These are phyloP conservation scores for Apamea crenata DNA, from an alignment of 2,888 invertebrate genomes.

Conservation along the genomic window DNA sequence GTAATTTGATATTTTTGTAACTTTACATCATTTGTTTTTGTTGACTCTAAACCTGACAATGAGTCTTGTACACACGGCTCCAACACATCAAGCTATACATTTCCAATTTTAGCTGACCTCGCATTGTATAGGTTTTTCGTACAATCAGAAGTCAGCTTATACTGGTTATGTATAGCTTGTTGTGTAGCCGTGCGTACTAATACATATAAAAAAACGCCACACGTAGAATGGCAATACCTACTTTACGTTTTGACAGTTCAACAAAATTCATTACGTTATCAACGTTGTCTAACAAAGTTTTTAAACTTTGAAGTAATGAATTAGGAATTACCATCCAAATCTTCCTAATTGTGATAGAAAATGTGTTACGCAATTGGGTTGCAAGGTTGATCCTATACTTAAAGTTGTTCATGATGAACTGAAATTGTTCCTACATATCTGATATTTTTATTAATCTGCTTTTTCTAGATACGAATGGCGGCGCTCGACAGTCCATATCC, in stretches of 20 bases:
- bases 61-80: no score
- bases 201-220: background rate
- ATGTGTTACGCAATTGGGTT: background rate
- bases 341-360: background rate
- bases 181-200: no score
- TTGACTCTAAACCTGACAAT: background rate
- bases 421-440: background rate
- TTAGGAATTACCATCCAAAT: background rate
- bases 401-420: background rate
- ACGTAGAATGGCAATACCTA: background rate
- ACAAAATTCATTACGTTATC: background rate
- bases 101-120: no score
- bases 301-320: background rate
- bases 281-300: background rate
- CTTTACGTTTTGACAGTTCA: background rate
- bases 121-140: no score
- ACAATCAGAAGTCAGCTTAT: no score
- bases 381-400: background rate
- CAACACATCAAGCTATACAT: no score
- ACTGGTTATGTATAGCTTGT: no score
- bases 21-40: background rate
- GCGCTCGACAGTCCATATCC: slow-evolving; percentile 81
- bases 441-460: background rate
- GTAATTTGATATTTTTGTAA: background rate
- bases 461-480: slow-evolving; percentile 79